These are phyloP conservation scores for western clawed frog (Xenopus tropicalis) DNA, from an alignment of 2,113 vertebrate species.

Conservation along the genomic window DNA sequence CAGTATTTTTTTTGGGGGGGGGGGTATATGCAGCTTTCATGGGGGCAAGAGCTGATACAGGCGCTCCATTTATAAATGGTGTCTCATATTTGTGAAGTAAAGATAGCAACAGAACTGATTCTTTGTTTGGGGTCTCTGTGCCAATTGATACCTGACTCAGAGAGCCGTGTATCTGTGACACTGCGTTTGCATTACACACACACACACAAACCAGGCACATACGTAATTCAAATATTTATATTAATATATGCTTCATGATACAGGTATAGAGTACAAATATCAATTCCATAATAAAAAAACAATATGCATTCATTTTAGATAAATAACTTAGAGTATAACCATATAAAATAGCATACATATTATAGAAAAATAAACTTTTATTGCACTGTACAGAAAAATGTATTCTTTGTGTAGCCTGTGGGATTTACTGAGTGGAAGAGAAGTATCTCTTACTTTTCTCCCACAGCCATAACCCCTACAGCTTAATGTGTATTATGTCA, in stretches of 20 bases:
- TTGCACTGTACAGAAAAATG: slow-evolving; percentile 57
- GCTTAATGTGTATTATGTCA: too few species aligned
- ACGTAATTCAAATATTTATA: slow-evolving; percentile 15
- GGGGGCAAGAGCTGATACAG: too few species aligned
- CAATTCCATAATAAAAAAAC: neutral
- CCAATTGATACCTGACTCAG: too few species aligned
- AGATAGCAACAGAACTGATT: too few species aligned
- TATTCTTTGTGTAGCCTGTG: slow-evolving; percentile 33
- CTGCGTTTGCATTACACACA: too few species aligned
- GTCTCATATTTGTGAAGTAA: too few species aligned
- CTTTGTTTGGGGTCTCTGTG: too few species aligned
- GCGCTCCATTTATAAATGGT: too few species aligned
- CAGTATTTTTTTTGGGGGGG: too few species aligned
- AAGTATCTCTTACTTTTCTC: neutral
- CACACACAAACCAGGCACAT: neutral
- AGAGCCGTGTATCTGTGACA: too few species aligned
- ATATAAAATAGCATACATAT: slow-evolving; percentile 55
- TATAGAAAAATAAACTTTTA: slow-evolving; percentile 68
- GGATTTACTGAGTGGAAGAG: neutral
- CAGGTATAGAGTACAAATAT: slow-evolving; percentile 19
- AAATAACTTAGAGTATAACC: slow-evolving; percentile 71
- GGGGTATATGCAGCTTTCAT: too few species aligned
- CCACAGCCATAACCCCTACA: too few species aligned
- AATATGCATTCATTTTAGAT: slow-evolving; percentile 45
- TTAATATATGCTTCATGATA: slow-evolving; percentile 16